Conservation (phyloP, 2,888 invertebrate genomes). For the Marasmarcha lunaedactyla region DNA sequence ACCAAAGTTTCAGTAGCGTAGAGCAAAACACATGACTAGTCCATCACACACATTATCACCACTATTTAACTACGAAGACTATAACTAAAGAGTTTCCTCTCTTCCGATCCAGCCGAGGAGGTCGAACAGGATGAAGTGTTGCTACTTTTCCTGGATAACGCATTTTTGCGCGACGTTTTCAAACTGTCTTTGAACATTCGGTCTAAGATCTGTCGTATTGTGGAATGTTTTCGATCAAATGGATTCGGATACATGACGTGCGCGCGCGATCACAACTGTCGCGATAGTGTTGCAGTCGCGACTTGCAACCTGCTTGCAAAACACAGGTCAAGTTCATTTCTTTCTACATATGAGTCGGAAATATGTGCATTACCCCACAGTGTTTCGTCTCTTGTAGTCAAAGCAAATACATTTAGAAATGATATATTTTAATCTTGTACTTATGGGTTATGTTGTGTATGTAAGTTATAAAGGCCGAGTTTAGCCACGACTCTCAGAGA, state of each 20-base stretch:
- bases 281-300: slow-evolving; percentile 17
- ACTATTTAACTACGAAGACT: slow-evolving; percentile 20
- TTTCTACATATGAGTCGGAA: background rate
- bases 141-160: slow-evolving; percentile 34
- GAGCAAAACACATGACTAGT: background rate
- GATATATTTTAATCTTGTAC: no score
- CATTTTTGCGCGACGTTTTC: slow-evolving; percentile 27
- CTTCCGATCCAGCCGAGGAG: slow-evolving; percentile 17
- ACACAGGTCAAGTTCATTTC: slow-evolving; percentile 33
- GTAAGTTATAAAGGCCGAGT: no score
- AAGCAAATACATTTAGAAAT: no score
- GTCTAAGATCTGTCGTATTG: slow-evolving; percentile 75
- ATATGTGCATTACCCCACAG: no score
- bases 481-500: no score
- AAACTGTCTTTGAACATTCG: slow-evolving; percentile 60
- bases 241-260: slow-evolving; percentile 76
- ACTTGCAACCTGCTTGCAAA: slow-evolving; percentile 20
- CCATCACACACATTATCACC: background rate
- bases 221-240: slow-evolving; percentile 77
- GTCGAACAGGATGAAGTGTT: slow-evolving; percentile 32
- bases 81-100: slow-evolving; percentile 18
- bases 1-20: slow-evolving; percentile 12
- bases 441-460: no score
- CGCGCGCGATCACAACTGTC: slow-evolving; percentile 23
- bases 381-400: no score